Base-by-base conservation (phyloP, 2,113 vertebrate genomes). In the Pseudonaja textilis region DNA sequence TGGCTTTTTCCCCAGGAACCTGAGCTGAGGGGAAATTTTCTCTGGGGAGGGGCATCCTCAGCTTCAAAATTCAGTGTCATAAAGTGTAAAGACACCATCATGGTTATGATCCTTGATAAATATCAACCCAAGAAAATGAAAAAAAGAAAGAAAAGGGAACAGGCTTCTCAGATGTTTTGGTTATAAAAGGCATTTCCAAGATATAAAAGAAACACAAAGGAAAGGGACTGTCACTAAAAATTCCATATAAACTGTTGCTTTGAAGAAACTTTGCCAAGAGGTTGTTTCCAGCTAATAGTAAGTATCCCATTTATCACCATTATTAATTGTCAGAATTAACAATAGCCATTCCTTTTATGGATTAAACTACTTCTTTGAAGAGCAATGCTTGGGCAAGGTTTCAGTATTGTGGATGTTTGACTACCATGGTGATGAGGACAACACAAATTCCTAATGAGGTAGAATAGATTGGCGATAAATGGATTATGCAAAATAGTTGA, bases 361-460 rank as follows among this genome's bases (percentile, higher is more conserved):
- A 81, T 85, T 85, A 90, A 55, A 90, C 55, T 12, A 59, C 88
- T 39, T 29, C 93, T 95, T 55, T 64, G 52, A 45, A 93, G 90
- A 59, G 54, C 91, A 93, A 91, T 88, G 92, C 91, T 94, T 95
- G 94, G 52, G 59, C 56, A 90, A 9, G 47, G 26, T 92, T 92
- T 92, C 91, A 64, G 50, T 52, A 88, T 54, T 87, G 91, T 87
- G 56, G 45, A 47, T 50, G 85, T 91, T 64, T 91, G 91, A 56
- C 87, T 92, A 50, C 85, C 56, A 87, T 88, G 91, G 59, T 88
- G 50, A 92, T 92, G 50, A 88, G 86, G 54, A 69, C 91, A 42
- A 92, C 88, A 92, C 88, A 88, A 64, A 92, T 92, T 74, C 59
- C 86, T 89, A 93, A 93, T 95, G 91, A 88, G 23, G 54, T 69